Conservation (phyloP, 2,888 invertebrate species). For the Autographa gamma region DNA sequence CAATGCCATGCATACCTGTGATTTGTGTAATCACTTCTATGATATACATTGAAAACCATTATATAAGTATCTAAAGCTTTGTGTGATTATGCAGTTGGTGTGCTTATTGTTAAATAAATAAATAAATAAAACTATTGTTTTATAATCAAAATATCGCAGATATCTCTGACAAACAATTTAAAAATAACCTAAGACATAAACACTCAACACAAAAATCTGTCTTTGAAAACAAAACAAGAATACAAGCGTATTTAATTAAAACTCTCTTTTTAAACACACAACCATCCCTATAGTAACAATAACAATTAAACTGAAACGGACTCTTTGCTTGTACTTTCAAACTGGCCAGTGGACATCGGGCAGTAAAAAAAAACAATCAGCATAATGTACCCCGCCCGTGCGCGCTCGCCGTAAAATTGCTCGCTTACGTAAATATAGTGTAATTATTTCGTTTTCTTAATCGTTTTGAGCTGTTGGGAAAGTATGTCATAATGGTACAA, state of each 20-base stretch:
- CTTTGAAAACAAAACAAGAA: background rate
- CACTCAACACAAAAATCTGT: background rate
- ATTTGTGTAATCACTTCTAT: too few species aligned
- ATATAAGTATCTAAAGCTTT: too few species aligned
- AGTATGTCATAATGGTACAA: conserved; percentile 6
- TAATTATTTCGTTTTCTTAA: conserved; percentile 60
- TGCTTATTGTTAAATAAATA: too few species aligned
- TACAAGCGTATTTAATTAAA: background rate
- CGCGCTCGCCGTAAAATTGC: conserved; percentile 55
- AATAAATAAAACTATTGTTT: too few species aligned
- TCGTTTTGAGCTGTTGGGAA: conserved; percentile 39
- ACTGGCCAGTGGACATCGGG: conserved; percentile 25
- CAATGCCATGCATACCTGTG: too few species aligned
- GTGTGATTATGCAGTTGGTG: too few species aligned
- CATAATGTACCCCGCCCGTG: conserved; percentile 32
- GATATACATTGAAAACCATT: too few species aligned
- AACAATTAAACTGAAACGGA: conserved; percentile 31
- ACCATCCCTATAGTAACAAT: conserved; percentile 18
- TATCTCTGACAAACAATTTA: background rate
- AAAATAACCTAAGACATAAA: background rate
- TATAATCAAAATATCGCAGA: background rate
- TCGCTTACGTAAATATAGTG: conserved; percentile 45
- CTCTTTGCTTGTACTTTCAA: conserved; percentile 25
- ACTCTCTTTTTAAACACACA: background rate
- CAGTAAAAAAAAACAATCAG: conserved; percentile 50